Base-by-base conservation (phyloP, 2,113 vertebrate species). In the Isichthys henryi region DNA sequence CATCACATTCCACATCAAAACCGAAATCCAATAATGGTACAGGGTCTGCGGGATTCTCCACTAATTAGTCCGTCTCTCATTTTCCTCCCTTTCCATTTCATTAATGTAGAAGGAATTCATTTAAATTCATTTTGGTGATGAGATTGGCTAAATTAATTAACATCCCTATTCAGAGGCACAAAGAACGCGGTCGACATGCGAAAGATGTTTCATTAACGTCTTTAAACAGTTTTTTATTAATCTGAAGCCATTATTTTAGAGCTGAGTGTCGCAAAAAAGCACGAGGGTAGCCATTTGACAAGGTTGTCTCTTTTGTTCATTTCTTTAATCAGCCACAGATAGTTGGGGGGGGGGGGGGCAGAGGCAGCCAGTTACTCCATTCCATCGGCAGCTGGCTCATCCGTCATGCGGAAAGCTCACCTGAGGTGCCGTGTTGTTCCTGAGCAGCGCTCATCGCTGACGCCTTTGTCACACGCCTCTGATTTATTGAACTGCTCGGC, bases 401-500 rank as follows among this genome's bases (percentile, higher is more conserved):
- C 90, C 15, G 86, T 92, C 90, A 91, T 90, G 92, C 93, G 93
- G 93, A 90, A 82, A 74, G 89, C 84, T 43, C 89, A 23, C 66
- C 85, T 45, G 13, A 91, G 92, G 88, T 93, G 86, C 88, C 23
- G 89, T 91, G 92, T 84, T 88, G 88, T 89, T 19, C 49, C 49
- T 35, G 82, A 19, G 45, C 39, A 48, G 82, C 9, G 19, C 82
- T 39, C 82, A 84, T 84, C 82, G n/a, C 46, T 46, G 27, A 46
- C 8, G 23, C 6, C 13, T 91, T 90, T 92, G 66, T 91, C 86
- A 91, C 90, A 91, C 91, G 93, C 66, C 92, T 90, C 90, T 94
- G 93, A 94, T 95, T 95, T 95, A 94, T 95, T 91, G 93, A 94
- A 95, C 90, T 92, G 90, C 92, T 93, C 91, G 91, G 91, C 91